Conservation (phyloP, 2,888 invertebrate genomes). For the Drosophila mimica region DNA sequence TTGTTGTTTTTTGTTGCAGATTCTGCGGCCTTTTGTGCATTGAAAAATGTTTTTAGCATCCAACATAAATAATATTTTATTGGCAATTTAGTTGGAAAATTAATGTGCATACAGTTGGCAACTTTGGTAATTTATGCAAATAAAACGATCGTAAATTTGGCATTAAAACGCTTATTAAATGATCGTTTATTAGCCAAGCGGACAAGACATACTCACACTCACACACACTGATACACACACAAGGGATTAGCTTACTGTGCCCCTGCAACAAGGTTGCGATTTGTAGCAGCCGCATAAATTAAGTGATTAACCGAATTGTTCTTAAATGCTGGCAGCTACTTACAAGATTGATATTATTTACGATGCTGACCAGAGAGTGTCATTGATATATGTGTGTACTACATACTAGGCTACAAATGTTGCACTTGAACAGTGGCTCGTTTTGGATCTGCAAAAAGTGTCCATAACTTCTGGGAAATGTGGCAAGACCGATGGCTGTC, state of each 20-base stretch:
- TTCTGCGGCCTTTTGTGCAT: conserved; percentile 28
- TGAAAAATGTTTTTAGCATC: conserved; percentile 58
- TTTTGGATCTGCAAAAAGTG: conserved; percentile 41
- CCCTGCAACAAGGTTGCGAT: conserved; percentile 72
- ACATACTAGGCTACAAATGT: not conserved
- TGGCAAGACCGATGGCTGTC: not conserved
- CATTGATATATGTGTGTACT: conserved; percentile 36
- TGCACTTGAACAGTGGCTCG: conserved; percentile 15
- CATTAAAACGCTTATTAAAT: conserved; percentile 81
- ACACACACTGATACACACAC: not conserved
- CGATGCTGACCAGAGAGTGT: conserved; percentile 27
- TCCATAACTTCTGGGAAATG: conserved; percentile 69
- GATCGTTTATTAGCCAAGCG: conserved; percentile 73
- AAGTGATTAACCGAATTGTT: conserved; percentile 76
- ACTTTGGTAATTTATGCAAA: conserved; percentile 82
- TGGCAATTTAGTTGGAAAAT: conserved; percentile 80
- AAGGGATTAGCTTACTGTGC: conserved; percentile 43
- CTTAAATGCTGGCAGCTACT: conserved; percentile 75
- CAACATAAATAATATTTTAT: conserved; percentile 82
- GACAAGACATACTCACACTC: conserved; percentile 3
- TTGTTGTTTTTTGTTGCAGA: conserved; percentile 29
- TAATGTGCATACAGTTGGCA: conserved; percentile 78
- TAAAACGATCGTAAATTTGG: conserved; percentile 83
- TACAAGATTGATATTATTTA: conserved; percentile 71
- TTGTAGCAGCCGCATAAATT: conserved; percentile 73